A percentile compares a stretch with the other conserved stretches of the same genome.
Conservation (phyloP, 2,888 invertebrate genomes). For the Rhingia rostrata region DNA sequence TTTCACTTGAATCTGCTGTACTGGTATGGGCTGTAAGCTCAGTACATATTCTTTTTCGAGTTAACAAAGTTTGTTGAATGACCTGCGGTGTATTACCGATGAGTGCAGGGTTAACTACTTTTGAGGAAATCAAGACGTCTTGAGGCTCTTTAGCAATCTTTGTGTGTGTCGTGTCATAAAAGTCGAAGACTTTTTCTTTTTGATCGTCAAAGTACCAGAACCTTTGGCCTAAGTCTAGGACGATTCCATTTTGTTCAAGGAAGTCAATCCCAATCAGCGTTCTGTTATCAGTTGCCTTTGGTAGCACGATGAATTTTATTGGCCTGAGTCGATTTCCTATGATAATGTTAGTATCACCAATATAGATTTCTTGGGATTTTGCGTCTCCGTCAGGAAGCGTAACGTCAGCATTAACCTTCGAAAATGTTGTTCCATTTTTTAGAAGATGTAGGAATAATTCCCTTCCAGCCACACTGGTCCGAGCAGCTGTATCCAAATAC, state of each 20-base stretch:
- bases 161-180: conserved; percentile 31
- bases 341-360: conserved; percentile 11
- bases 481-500: conserved; percentile 41
- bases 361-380: conserved; percentile 12
- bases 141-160: no score
- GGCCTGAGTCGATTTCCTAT: no score
- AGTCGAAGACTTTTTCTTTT: conserved; percentile 7
- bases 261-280: conserved; percentile 42
- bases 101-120: neutral
- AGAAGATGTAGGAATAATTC: conserved; percentile 33
- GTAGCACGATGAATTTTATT: conserved; percentile 32
- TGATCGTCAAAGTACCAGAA: conserved; percentile 33
- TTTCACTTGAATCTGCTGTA: neutral
- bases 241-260: conserved; percentile 35
- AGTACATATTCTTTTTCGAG: no score
- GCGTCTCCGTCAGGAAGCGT: conserved; percentile 58
- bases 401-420: conserved; percentile 31
- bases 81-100: neutral
- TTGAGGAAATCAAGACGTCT: no score
- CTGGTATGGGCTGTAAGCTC: neutral
- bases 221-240: conserved; percentile 31
- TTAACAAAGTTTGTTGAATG: no score
- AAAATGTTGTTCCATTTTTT: conserved; percentile 45
- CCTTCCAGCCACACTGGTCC: conserved; percentile 41
- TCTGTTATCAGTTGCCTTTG: conserved; percentile 24